Conservation (phyloP, 2,113 vertebrate genomes). For the Poecile atricapillus region DNA sequence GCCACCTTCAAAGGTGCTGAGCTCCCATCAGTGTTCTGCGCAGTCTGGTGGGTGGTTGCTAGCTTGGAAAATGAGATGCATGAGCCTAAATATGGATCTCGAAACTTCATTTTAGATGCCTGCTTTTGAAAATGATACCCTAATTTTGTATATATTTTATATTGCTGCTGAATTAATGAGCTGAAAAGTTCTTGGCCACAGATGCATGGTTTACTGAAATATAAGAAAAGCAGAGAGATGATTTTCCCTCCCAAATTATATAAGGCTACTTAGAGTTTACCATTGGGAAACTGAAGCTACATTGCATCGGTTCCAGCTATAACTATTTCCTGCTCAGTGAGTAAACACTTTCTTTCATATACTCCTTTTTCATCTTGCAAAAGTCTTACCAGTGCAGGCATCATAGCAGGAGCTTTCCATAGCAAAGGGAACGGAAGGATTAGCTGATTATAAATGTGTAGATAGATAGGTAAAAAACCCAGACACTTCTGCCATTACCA, state of each 20-base stretch:
- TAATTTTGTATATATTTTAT: not conserved
- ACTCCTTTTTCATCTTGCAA: not conserved
- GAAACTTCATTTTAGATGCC: conserved; percentile 9
- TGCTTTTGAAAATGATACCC: not conserved
- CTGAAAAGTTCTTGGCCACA: conserved; percentile 34
- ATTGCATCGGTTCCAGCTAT: not conserved
- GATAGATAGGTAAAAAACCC: not conserved
- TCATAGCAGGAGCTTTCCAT: not conserved
- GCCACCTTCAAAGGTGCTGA: not conserved
- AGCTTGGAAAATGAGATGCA: conserved; percentile 24
- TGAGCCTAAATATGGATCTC: not conserved
- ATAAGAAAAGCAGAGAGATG: not conserved
- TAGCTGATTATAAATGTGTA: not conserved
- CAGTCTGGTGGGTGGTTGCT: not conserved
- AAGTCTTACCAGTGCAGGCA: not conserved
- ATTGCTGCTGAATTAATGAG: conserved; percentile 44
- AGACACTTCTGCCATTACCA: not conserved
- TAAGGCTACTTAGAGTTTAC: not conserved
- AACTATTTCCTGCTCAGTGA: not conserved
- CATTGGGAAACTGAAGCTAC: not conserved
- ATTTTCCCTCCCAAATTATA: conserved; percentile 10
- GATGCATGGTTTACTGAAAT: conserved; percentile 14
- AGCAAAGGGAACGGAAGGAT: not conserved
- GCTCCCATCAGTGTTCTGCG: not conserved
- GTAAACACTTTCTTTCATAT: not conserved